Conservation (phyloP, 1,140 invertebrate species). For the Triops cancriformis region DNA sequence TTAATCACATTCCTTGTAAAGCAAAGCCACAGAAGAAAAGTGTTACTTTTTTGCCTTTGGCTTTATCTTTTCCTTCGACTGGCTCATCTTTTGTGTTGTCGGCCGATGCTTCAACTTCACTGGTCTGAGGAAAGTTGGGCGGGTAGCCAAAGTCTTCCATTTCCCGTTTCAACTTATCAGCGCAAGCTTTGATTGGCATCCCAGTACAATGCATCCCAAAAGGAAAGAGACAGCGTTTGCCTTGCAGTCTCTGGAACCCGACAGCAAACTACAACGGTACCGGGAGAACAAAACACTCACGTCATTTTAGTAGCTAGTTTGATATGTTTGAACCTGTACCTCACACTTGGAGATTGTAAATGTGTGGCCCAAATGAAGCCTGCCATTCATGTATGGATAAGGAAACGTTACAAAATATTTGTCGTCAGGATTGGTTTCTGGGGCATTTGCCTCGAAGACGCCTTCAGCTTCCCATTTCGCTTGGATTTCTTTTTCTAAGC, state of each 20-base stretch:
- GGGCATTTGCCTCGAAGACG: conserved; percentile 72
- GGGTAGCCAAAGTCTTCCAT: conserved; percentile 87
- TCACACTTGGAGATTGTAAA: conserved; percentile 97
- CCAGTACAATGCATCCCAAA: conserved; percentile 99
- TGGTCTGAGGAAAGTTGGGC: conserved; percentile 69
- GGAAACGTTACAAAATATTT: conserved; percentile 95
- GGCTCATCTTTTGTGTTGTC: conserved; percentile 46
- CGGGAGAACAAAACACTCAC: conserved; percentile 17
- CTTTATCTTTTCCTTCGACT: conserved; percentile 76
- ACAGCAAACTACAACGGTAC: conserved; percentile 64
- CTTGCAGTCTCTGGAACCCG: conserved; percentile 81
- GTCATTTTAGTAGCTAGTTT: not conserved
- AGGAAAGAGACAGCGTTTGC: conserved; percentile 87
- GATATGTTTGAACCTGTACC: conserved; percentile 35
- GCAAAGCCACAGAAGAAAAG: not conserved
- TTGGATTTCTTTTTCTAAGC: conserved; percentile 79
- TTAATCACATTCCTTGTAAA: conserved; percentile 21
- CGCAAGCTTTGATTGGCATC: conserved; percentile 94
- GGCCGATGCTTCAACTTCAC: conserved; percentile 43
- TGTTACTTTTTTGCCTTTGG: conserved; percentile 88
- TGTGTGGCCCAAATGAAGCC: conserved; percentile 93
- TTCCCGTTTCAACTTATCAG: conserved; percentile 93
- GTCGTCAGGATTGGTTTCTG: conserved; percentile 48
- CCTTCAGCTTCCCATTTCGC: conserved; percentile 68
- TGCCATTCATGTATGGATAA: conserved; percentile 99